Conservation (phyloP, 2,888 invertebrate species). For the Elegia similella region DNA sequence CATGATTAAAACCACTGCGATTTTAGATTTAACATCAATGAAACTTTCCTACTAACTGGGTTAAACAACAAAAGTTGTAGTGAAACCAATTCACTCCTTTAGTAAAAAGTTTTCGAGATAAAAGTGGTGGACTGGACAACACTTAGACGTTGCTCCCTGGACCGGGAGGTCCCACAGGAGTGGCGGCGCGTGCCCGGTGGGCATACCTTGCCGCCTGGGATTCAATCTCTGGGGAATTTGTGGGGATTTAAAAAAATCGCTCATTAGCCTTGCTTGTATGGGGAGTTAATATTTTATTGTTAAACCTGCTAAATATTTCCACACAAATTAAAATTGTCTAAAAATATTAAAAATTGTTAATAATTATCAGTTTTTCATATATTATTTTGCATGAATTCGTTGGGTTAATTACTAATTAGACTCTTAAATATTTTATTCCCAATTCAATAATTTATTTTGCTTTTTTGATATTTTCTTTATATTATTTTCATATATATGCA, state of each 20-base stretch:
- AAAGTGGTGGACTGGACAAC: constrained; percentile 36
- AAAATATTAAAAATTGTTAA: too few relatives aligned
- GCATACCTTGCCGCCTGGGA: constrained; percentile 65
- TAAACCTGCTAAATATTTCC: background rate
- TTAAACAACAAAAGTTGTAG: background rate
- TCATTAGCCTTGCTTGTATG: background rate
- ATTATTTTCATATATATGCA: too few relatives aligned
- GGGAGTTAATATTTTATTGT: background rate
- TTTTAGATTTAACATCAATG: background rate
- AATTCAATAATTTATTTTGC: too few relatives aligned
- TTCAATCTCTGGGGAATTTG: constrained; percentile 80
- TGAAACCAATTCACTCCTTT: constrained; percentile 1
- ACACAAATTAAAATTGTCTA: too few relatives aligned
- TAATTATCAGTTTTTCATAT: too few relatives aligned
- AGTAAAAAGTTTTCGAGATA: constrained; percentile 9
- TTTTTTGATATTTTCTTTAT: too few relatives aligned
- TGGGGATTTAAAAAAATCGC: constrained; percentile 56
- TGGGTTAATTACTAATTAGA: too few relatives aligned
- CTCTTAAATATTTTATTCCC: too few relatives aligned
- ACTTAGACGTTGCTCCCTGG: constrained; percentile 60
- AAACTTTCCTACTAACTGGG: background rate
- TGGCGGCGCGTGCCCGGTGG: constrained; percentile 36
- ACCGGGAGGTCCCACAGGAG: constrained; percentile 55
- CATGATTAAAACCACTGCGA: too few relatives aligned
- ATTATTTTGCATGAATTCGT: too few relatives aligned